Conservation (phyloP, 2,888 invertebrate species). For the Phyto melanocephala region DNA sequence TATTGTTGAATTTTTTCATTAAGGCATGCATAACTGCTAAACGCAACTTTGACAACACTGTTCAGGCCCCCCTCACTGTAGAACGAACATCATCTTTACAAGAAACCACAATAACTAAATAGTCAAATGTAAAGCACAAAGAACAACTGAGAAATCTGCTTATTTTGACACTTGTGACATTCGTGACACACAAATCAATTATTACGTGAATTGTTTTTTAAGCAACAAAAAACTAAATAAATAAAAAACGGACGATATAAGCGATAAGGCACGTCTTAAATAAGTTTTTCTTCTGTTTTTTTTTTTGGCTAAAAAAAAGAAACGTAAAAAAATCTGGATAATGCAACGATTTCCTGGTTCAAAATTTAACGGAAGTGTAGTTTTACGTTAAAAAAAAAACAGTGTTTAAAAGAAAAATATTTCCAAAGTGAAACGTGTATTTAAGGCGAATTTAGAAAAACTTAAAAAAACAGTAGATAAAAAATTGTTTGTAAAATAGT, state of each 20-base stretch:
- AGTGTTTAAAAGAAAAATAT: not conserved
- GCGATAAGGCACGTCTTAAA: conserved; percentile 56
- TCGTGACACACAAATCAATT: conserved; percentile 73
- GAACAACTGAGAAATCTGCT: not conserved
- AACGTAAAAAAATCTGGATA: conserved; percentile 30
- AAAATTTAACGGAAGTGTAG: conserved; percentile 23
- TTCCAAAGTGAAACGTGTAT: not conserved
- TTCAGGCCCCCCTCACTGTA: not conserved
- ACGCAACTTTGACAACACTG: not conserved
- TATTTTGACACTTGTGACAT: conserved; percentile 67
- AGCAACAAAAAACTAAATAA: not conserved
- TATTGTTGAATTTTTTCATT: too few species aligned
- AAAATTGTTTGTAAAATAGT: not conserved
- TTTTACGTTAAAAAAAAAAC: not conserved
- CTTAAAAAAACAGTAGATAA: not conserved
- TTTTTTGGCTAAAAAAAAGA: too few species aligned
- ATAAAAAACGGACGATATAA: conserved; percentile 27
- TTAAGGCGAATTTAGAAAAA: not conserved
- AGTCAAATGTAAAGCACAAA: not conserved
- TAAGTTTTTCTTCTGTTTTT: not conserved
- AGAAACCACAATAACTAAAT: not conserved
- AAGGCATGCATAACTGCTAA: too few species aligned
- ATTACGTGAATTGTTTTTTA: conserved; percentile 75
- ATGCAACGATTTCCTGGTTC: conserved; percentile 52
- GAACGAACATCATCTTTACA: not conserved